These are phyloP conservation scores for Argentina silus DNA, from an alignment of 2,797 vertebrate species.

Conservation along the genomic window DNA sequence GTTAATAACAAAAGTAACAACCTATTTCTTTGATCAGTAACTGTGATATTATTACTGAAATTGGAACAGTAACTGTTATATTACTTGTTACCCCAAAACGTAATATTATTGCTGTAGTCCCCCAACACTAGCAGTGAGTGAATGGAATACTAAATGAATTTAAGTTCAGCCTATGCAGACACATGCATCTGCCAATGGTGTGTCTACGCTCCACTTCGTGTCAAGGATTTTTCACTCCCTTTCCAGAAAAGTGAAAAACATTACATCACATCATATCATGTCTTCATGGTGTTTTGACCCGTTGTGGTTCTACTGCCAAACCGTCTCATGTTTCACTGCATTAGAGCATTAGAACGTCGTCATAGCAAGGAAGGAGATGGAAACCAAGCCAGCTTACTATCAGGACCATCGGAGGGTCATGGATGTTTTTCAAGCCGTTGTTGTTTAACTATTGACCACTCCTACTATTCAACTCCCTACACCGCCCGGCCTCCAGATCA, in stretches of 20 bases:
- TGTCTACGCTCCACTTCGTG: constrained; percentile 10
- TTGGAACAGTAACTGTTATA: too few relatives aligned
- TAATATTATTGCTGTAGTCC: too few relatives aligned
- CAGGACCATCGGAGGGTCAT: neutral
- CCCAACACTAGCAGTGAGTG: neutral
- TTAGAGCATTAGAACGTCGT: constrained; percentile 50
- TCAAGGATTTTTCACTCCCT: constrained; percentile 19
- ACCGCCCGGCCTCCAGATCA: neutral
- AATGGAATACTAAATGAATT: constrained; percentile 5
- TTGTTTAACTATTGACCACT: neutral
- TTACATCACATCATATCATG: constrained; percentile 45
- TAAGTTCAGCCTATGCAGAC: constrained; percentile 29
- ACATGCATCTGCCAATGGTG: constrained; percentile 23
- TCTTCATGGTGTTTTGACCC: constrained; percentile 38
- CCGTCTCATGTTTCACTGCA: constrained; percentile 41
- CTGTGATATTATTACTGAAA: too few relatives aligned
- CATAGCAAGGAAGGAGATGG: constrained; percentile 41
- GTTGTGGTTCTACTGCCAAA: constrained; percentile 33
- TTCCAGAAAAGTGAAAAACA: constrained; percentile 41
- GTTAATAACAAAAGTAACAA: too few relatives aligned
- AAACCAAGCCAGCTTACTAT: constrained; percentile 12
- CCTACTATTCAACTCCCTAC: neutral
- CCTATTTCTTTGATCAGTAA: too few relatives aligned
- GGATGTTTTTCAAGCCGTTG: neutral
- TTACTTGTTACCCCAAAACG: too few relatives aligned